phyloP scores from a whole-genome alignment of 2,888 invertebrate species.

The Cheiracanthium punctorium region DNA sequence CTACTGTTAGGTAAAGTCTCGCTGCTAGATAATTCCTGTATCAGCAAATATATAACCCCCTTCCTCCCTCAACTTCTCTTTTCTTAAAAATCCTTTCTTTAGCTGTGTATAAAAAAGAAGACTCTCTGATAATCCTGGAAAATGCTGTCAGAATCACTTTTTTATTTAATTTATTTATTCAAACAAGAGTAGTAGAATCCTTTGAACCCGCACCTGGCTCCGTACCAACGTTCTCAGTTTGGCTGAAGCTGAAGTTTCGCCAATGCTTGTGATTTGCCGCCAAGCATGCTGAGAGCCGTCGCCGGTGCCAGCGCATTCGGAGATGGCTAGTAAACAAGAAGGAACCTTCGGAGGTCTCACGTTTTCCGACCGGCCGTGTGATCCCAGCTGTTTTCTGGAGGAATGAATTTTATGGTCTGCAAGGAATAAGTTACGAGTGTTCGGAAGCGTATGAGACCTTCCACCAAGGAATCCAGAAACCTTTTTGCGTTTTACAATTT shows the following conservation, averaged over 20 bases:
- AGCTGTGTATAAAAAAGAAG: no score
- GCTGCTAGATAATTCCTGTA: no score
- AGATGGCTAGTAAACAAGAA: slow-evolving; percentile 56
- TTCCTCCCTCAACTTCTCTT: no score
- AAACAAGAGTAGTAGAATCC: background rate
- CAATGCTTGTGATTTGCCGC: background rate
- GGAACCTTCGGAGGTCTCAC: slow-evolving; percentile 33
- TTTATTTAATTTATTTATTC: background rate
- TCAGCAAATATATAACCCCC: no score
- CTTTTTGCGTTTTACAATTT: background rate
- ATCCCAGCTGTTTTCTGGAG: slow-evolving; percentile 30
- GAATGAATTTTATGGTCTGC: background rate
- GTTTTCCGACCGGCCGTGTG: slow-evolving; percentile 12
- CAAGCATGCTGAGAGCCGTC: slow-evolving; percentile 12
- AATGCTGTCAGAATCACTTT: background rate
- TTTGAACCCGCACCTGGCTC: slow-evolving; percentile 12
- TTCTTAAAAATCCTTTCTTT: no score
- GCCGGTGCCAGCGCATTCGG: slow-evolving; percentile 11
- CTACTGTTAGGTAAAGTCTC: no score
- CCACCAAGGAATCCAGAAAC: background rate
- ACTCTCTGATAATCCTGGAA: background rate
- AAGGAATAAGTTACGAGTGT: background rate
- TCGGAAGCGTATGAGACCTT: background rate
- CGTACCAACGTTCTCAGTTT: background rate
- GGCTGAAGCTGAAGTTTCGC: background rate